Evolutionary conservation across 2,113 vertebrate genomes (phyloP).

Genomic region (Chaetops frenatus): DNA sequence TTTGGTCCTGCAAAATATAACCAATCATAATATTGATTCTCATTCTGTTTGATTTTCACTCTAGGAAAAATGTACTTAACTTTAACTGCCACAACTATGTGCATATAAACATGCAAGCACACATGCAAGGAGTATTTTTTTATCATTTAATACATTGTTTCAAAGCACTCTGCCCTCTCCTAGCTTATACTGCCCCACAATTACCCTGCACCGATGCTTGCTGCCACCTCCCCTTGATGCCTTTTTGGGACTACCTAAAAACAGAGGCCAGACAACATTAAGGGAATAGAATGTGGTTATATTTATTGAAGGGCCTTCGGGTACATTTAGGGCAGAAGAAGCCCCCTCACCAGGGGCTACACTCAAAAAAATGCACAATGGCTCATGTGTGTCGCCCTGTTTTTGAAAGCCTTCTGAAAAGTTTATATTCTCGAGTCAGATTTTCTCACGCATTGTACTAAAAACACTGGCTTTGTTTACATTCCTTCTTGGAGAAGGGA

Average conservation of each 20-base stretch:
- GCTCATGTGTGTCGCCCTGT: too few relatives aligned
- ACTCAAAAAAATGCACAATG: neutral
- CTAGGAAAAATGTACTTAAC: neutral
- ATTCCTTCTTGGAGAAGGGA: too few relatives aligned
- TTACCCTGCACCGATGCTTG: neutral
- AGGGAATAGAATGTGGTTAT: neutral
- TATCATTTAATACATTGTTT: rapidly evolving
- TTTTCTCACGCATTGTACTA: too few relatives aligned
- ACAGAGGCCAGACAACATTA: neutral
- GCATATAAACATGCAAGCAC: neutral
- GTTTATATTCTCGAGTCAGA: too few relatives aligned
- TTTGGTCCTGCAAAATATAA: neutral
- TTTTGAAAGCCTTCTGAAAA: too few relatives aligned
- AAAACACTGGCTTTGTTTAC: too few relatives aligned
- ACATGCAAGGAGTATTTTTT: neutral
- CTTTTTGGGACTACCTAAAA: neutral
- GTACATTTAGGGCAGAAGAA: neutral
- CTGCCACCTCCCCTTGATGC: neutral
- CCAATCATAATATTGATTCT: neutral
- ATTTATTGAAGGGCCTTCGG: neutral
- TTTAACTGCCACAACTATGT: neutral
- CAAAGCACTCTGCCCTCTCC: neutral
- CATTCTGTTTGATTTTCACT: neutral
- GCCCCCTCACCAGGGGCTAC: neutral
- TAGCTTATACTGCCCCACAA: neutral